Conservation (phyloP, 2,113 vertebrate species). For the Lophius piscatorius region DNA sequence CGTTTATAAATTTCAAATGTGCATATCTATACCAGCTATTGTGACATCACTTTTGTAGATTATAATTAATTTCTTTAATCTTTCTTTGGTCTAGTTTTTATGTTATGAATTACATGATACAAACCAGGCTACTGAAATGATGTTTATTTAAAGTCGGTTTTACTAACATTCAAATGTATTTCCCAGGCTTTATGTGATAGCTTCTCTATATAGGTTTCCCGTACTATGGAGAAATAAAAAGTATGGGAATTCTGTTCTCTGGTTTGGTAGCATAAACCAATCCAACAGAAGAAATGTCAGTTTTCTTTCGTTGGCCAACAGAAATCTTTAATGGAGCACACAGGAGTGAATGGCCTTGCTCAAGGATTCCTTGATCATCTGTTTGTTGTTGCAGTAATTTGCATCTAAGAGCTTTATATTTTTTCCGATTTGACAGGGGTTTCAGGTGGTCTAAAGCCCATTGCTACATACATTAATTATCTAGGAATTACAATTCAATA, state of each 20-base stretch:
- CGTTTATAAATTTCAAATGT: too few species aligned
- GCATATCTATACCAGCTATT: too few species aligned
- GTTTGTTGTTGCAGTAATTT: slow-evolving; percentile 8
- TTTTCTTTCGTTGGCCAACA: background rate
- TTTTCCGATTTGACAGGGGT: background rate
- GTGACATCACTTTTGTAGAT: too few species aligned
- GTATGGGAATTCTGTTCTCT: background rate
- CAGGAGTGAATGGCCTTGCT: slow-evolving; percentile 7
- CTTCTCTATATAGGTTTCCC: too few species aligned
- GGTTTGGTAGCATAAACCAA: background rate
- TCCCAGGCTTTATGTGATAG: too few species aligned
- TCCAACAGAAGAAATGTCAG: background rate
- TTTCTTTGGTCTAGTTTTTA: too few species aligned
- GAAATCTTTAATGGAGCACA: slow-evolving; percentile 9
- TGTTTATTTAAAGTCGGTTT: too few species aligned
- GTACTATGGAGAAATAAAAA: background rate
- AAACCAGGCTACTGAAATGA: too few species aligned
- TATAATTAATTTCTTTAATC: too few species aligned
- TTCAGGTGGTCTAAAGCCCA: background rate
- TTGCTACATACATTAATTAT: background rate
- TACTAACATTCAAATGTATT: too few species aligned
- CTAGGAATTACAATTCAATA: background rate
- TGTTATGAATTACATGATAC: too few species aligned
- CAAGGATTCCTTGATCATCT: slow-evolving; percentile 1
- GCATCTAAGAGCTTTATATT: background rate